These are phyloP conservation scores for Ctenochaetus hawaiiensis DNA, from an alignment of 2,797 vertebrate species.

Conservation along the genomic window DNA sequence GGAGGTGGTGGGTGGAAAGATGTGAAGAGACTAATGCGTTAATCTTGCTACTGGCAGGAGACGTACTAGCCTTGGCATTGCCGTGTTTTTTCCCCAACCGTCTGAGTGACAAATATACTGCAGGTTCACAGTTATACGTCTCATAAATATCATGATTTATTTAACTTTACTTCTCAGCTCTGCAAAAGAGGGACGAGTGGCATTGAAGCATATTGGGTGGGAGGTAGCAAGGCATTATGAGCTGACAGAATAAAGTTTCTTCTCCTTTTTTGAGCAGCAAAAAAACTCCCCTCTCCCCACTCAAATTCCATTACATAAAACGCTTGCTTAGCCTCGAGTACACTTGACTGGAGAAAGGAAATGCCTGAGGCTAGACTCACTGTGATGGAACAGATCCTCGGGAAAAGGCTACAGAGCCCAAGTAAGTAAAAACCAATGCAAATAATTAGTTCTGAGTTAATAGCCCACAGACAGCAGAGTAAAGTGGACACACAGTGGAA, in stretches of 20 bases:
- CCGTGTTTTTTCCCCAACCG: background rate
- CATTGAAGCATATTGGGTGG: slow-evolving; percentile 19
- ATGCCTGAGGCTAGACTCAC: slow-evolving; percentile 40
- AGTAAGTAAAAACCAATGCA: slow-evolving; percentile 48
- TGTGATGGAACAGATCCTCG: slow-evolving; percentile 58
- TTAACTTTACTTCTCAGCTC: slow-evolving; percentile 18
- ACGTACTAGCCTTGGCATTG: slow-evolving; percentile 20
- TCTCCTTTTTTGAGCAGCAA: slow-evolving; percentile 3
- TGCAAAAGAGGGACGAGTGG: slow-evolving; percentile 14
- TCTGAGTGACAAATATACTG: slow-evolving; percentile 41
- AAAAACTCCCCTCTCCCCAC: slow-evolving; percentile 3
- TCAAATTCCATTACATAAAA: slow-evolving; percentile 35
- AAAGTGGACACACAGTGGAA: slow-evolving; percentile 18
- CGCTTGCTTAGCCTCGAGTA: slow-evolving; percentile 33
- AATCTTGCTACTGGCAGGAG: slow-evolving; percentile 57
- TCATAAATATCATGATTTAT: slow-evolving; percentile 48
- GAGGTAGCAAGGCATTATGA: slow-evolving; percentile 29
- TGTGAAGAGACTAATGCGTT: slow-evolving; percentile 66
- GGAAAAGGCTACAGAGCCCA: slow-evolving; percentile 32
- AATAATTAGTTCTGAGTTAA: slow-evolving; percentile 65
- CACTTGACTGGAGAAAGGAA: slow-evolving; percentile 59
- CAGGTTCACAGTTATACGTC: slow-evolving; percentile 34
- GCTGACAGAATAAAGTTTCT: slow-evolving; percentile 21
- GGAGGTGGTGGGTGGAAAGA: slow-evolving; percentile 60
- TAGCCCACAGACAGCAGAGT: slow-evolving; percentile 29